Evolutionary conservation across 2,888 invertebrate genomes (phyloP).

Genomic region (Imbricaverruca yamaguchii): DNA sequence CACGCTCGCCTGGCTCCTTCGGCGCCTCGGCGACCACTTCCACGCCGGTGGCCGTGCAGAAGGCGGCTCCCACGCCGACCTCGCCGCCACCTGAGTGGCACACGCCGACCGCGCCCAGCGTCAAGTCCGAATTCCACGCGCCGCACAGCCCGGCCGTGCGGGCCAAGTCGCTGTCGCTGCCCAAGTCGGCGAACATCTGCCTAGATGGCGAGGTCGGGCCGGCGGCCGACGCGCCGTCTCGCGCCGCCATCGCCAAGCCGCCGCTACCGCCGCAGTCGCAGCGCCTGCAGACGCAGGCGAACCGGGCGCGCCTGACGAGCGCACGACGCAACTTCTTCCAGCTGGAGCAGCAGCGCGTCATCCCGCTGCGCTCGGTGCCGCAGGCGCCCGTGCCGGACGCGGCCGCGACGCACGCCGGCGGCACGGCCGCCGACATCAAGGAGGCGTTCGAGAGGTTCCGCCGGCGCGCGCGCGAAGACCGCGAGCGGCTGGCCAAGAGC

Average conservation of each 20-base stretch:
- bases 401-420: background rate
- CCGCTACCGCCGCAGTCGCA: slow-evolving; percentile 32
- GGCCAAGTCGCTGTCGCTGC: slow-evolving; percentile 32
- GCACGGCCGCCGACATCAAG: slow-evolving; percentile 28
- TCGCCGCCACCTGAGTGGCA: background rate
- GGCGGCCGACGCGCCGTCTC: slow-evolving; percentile 9
- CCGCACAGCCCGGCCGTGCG: slow-evolving; percentile 13
- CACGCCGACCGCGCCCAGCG: background rate
- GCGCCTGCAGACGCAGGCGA: slow-evolving; percentile 35
- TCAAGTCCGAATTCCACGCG: background rate
- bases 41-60: background rate
- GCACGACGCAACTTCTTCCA: slow-evolving; percentile 32
- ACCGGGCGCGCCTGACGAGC: slow-evolving; percentile 30
- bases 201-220: slow-evolving; percentile 27
- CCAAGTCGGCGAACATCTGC: slow-evolving; percentile 42
- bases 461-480: slow-evolving; percentile 32
- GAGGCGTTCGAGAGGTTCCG: slow-evolving; percentile 32
- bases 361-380: slow-evolving; percentile 24
- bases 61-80: background rate
- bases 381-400: slow-evolving; percentile 20
- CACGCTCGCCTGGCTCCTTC: background rate
- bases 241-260: slow-evolving; percentile 28
- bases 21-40: background rate
- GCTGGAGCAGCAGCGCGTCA: slow-evolving; percentile 29
- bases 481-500: slow-evolving; percentile 36